These are phyloP conservation scores for Platorchestia sp. DNA, from an alignment of 1,140 invertebrate species.

Conservation along the genomic window DNA sequence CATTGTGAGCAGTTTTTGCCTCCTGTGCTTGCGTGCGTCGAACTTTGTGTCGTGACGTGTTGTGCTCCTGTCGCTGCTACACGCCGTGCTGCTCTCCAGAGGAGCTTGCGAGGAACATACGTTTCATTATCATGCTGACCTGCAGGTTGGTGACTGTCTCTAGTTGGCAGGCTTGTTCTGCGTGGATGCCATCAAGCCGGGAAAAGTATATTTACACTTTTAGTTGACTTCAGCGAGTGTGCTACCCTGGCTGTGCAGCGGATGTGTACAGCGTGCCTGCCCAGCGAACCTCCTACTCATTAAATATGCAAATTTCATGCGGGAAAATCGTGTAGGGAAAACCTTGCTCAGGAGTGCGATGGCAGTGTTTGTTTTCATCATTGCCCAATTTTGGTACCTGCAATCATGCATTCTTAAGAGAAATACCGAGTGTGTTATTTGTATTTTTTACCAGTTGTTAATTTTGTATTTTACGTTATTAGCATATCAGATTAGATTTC, in stretches of 20 bases:
- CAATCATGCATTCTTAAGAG: no score
- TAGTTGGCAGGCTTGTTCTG: background rate
- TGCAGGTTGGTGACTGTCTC: background rate
- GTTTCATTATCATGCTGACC: background rate
- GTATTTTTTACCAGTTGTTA: no score
- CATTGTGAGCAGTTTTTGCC: background rate
- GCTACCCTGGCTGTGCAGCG: background rate
- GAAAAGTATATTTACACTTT: background rate
- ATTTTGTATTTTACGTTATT: no score
- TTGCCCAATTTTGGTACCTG: no score
- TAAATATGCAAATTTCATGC: background rate
- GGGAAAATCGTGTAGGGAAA: background rate
- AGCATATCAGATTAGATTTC: no score
- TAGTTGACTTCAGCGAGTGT: background rate
- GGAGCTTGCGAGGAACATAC: background rate
- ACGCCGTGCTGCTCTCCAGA: background rate
- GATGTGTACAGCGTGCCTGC: background rate
- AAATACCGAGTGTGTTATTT: no score
- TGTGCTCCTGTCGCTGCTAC: background rate
- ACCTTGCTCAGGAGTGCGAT: no score
- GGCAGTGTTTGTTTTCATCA: no score
- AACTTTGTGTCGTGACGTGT: background rate
- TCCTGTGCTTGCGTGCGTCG: background rate
- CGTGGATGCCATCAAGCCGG: background rate
- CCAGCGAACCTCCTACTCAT: background rate